phyloP scores from a whole-genome alignment of 2,113 vertebrate species.

The Coptodon rendalli region DNA sequence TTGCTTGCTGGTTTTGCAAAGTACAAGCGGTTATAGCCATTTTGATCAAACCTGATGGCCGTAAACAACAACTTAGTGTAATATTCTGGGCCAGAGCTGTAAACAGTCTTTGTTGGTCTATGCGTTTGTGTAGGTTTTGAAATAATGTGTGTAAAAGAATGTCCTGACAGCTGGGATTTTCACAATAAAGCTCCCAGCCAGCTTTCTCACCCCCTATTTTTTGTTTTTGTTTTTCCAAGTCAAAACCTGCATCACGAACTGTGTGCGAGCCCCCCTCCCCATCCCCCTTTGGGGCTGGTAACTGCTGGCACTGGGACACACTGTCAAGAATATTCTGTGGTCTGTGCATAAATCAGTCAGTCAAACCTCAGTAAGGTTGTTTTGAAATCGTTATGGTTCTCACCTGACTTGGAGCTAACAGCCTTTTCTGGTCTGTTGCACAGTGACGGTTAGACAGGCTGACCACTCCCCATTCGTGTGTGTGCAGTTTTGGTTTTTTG shows the following conservation, averaged over 20 bases:
- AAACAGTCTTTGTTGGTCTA: not conserved
- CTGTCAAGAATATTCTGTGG: not conserved
- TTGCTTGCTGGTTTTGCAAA: not conserved
- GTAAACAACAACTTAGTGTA: not conserved
- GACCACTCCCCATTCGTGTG: slow-evolving; percentile 2
- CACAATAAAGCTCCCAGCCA: slow-evolving; percentile 24
- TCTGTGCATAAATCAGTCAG: not conserved
- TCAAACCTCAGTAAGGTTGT: not conserved
- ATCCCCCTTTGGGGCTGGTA: not conserved
- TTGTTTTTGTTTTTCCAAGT: not conserved
- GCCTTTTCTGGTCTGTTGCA: not conserved
- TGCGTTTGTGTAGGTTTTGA: not conserved
- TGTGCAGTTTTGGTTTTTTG: not conserved
- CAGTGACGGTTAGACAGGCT: not conserved
- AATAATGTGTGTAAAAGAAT: slow-evolving; percentile 19
- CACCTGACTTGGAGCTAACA: not conserved
- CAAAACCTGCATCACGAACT: not conserved
- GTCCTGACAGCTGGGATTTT: slow-evolving; percentile 39
- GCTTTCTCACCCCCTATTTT: not conserved
- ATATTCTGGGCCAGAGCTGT: not conserved
- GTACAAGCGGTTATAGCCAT: not conserved
- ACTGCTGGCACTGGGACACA: not conserved
- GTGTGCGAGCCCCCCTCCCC: not conserved
- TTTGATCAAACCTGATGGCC: not conserved
- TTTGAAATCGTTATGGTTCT: not conserved